Conservation (phyloP, 2,113 vertebrate species). For the Strix aluco region DNA sequence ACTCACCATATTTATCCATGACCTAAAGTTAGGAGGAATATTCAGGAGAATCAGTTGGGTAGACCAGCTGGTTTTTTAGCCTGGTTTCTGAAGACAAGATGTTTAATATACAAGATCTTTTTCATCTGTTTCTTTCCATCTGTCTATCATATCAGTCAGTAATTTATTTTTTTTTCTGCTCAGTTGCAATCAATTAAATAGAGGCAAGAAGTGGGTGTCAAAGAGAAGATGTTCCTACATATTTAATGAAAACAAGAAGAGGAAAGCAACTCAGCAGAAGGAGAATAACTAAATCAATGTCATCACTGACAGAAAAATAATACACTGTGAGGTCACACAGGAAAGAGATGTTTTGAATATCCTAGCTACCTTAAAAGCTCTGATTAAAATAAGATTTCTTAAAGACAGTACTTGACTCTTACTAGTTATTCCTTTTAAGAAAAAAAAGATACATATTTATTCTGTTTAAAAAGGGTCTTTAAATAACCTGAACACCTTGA, state of each 20-base stretch:
- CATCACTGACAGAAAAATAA: neutral
- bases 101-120: neutral
- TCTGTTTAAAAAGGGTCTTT: neutral
- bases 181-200: neutral
- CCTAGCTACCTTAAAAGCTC: neutral
- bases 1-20: conserved; percentile 98
- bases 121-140: neutral
- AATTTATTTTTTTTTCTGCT: neutral
- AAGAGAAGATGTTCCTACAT: neutral
- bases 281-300: neutral
- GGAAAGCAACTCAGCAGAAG: neutral
- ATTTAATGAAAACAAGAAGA: neutral
- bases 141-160: neutral
- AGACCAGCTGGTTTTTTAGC: neutral
- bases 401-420: neutral
- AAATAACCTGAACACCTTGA: neutral
- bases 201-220: neutral
- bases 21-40: conserved; percentile 76
- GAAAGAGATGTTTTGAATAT: neutral
- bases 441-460: neutral
- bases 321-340: neutral
- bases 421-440: neutral
- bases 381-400: neutral
- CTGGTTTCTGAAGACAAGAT: neutral
- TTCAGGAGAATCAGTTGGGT: neutral